Evolutionary conservation across 2,888 invertebrate genomes (phyloP), one percentile per base, ranked within the genome.

Genomic region (Lasioglossum malachurum): DNA sequence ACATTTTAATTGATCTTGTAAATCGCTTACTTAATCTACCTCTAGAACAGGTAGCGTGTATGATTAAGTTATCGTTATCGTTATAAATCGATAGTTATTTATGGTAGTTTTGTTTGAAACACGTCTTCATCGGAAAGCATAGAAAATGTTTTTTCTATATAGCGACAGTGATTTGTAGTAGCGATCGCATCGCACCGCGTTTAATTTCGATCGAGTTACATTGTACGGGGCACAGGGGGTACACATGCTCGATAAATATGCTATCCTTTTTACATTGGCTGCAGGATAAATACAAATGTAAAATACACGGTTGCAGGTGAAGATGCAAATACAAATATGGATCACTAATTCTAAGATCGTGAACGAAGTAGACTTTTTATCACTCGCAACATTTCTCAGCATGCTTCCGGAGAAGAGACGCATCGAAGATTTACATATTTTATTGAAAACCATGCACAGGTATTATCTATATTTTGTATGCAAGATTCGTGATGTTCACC

Each of bases 371-470:
- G 95, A 95, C 81, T 94, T 94, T 79, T 91, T 95, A 78, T 94
- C 95, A 73, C 88, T 95, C 53, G 93, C 94, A 73, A 94, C 94
- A 86, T 95, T 94, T 90, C 92, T 95, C 27, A 94, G 95, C 90
- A 94, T 94, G 92, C 93, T 95, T 81, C 95, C 95, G 46, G 92
- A 90, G 83, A 94, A 93, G 91, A 93, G 90, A 87, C 93, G 94
- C 49, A 91, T 95, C 57, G 94, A 93, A 86, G 95, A 95, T 90
- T 92, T 95, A 75, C 94, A 94, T 83, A 80, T 93, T 78, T 91
- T 95, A 79, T 88, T 95, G 77, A 95, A 95, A 89, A 94, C 94
- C 89, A 93, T 95, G 93, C 92, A 95, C 87, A 95, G 95, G 95
- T 91, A 67, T 57, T 64, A 83, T 82, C 67, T 79, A 73, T 79